Evolutionary conservation across 2,888 invertebrate genomes (phyloP), one percentile per base, ranked within the genome.

Genomic region (Drosophila pseudotalamancana): DNA sequence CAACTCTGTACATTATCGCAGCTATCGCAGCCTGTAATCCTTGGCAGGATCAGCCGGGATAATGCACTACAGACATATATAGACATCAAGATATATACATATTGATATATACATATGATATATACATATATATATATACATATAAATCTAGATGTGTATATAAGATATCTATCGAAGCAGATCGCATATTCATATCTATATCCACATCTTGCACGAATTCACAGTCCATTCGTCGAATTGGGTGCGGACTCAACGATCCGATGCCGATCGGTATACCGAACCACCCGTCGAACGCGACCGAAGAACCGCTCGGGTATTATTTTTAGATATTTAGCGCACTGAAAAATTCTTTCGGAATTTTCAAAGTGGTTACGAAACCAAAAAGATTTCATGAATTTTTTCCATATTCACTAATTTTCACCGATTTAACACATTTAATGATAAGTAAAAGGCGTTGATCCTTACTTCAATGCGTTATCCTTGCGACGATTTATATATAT

Each of bases 291-390:
- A 64, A 51, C 61, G 66, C 73, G 66, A 60, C 57, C 62, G 83
- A 79, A 68, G 57, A 72, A 67, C 55, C 53, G 76, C 51, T 74
- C 79, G 77, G 65, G 54, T 64, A 69, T 74, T 90, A 83, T 89
- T 90, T 89, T 89, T 90, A 90, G 89, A 89, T 87, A 89, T 90
- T 90, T 90, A 90, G 90, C 90, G 87, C 89, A 90, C 86, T 88
- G 84, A 81, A 77, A 77, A 79, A 75, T 78, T 79, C 75, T 77
- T 81, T 83, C 54, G 67, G 77, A 76, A 89, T 87, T 84, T 77
- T 80, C 65, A 53, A 72, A 72, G 76, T 84, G 87, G 88, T 89
- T 90, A 89, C 89, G 89, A 89, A 89, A 89, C 78, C 77, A 85
- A 73, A n/a, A 80, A 81, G 54, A 76, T 57, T 77, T 77, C 76